phyloP scores from a whole-genome alignment of 2,888 invertebrate species.

The Caenorhabditis sp. region DNA sequence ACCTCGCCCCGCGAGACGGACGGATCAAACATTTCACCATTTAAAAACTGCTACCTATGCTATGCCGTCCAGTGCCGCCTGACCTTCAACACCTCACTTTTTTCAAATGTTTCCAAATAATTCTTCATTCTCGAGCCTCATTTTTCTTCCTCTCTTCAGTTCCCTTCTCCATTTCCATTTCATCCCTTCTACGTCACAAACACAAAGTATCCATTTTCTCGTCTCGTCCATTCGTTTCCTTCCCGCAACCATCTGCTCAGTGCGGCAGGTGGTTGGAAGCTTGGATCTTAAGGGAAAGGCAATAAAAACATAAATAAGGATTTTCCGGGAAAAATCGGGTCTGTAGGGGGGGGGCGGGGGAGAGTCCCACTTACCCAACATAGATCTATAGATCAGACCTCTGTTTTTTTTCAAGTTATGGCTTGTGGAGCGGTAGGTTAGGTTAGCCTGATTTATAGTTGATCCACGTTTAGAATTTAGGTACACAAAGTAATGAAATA shows the following conservation, averaged over 20 bases:
- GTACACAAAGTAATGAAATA: no score
- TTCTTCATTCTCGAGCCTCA: conserved; percentile 30
- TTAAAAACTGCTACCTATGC: conserved; percentile 9
- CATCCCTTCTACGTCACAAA: no score
- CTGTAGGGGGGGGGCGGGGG: no score
- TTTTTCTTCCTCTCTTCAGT: conserved; percentile 9
- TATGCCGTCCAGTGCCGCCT: not conserved
- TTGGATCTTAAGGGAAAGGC: conserved; percentile 25
- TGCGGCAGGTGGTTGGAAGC: conserved; percentile 42
- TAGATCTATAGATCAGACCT: conserved; percentile 19
- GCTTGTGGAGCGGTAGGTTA: no score
- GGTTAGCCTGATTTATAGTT: no score
- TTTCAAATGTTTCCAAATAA: no score
- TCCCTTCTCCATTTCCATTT: not conserved
- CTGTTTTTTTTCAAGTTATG: no score
- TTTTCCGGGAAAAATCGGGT: conserved; percentile 18
- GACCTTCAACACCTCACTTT: conserved; percentile 24
- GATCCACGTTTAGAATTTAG: no score
- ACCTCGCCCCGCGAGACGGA: conserved; percentile 40
- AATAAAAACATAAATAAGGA: conserved; percentile 52
- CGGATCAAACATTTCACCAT: conserved; percentile 58
- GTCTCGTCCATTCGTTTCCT: not conserved
- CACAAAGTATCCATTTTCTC: not conserved
- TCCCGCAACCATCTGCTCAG: conserved; percentile 20
- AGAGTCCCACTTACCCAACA: no score